Conservation (phyloP, 2,888 invertebrate species). For the Phaedon cochleariae region DNA sequence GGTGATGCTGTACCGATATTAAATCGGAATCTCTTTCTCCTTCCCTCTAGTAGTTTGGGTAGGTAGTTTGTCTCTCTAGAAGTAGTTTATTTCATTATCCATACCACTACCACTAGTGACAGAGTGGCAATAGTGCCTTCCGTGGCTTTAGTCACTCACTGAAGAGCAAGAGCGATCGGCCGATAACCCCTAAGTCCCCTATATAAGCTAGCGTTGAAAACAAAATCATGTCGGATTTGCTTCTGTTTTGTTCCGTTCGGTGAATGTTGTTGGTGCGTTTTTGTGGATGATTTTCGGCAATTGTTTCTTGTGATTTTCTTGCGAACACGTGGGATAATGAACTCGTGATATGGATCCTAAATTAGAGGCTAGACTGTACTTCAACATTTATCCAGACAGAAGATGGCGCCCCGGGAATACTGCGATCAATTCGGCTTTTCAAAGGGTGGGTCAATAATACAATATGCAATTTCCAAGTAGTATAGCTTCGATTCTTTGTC, state of each 20-base stretch:
- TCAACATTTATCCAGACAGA: conserved; percentile 32
- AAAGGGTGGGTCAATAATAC: conserved; percentile 21
- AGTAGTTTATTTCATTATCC: not conserved
- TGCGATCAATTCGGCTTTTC: conserved; percentile 2
- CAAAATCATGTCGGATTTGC: not conserved
- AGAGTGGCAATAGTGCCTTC: not conserved
- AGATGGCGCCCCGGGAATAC: conserved; percentile 28
- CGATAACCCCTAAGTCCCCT: not conserved
- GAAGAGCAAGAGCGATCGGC: not conserved
- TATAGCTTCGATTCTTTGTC: too few relatives aligned
- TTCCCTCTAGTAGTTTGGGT: too few relatives aligned
- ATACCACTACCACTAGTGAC: too few relatives aligned
- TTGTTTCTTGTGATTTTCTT: not conserved
- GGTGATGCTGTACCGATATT: too few relatives aligned
- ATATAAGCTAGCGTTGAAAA: not conserved
- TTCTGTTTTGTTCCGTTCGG: not conserved
- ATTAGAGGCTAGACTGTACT: conserved; percentile 24
- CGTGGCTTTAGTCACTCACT: not conserved
- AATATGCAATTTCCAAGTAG: too few relatives aligned
- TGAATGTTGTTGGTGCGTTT: too few relatives aligned
- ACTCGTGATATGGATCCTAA: conserved; percentile 24
- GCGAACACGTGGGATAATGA: not conserved
- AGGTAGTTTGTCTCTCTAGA: not conserved
- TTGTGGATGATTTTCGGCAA: not conserved
- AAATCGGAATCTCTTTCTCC: too few relatives aligned